Conservation (phyloP, 1,140 invertebrate genomes). For the Euura lappo region DNA sequence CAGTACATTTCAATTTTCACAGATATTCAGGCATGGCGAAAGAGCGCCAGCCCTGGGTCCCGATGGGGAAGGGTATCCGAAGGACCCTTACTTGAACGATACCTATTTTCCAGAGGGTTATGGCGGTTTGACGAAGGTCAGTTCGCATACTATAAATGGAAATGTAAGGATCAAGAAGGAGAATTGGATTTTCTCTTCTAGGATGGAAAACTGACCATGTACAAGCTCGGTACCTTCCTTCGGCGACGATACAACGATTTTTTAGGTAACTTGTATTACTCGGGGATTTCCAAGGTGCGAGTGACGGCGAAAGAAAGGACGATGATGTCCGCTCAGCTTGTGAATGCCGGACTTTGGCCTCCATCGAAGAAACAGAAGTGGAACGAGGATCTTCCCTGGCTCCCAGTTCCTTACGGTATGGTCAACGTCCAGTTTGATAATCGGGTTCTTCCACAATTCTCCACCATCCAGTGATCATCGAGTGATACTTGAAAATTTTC, state of each 20-base stretch:
- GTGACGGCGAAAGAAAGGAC: slow-evolving; percentile 62
- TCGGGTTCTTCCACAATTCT: background rate
- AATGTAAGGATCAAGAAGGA: background rate
- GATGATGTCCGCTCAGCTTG: slow-evolving; percentile 63
- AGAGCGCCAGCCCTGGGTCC: background rate
- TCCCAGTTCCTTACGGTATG: slow-evolving; percentile 61
- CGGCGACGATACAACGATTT: slow-evolving; percentile 40
- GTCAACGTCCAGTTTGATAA: background rate
- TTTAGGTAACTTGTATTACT: slow-evolving; percentile 42
- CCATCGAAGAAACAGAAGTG: slow-evolving; percentile 51
- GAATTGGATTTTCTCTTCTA: slow-evolving; percentile 12
- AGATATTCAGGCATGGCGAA: background rate
- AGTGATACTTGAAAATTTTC: background rate
- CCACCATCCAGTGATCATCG: background rate
- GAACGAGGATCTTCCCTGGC: slow-evolving; percentile 61
- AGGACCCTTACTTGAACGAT: background rate
- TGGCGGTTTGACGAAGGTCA: background rate
- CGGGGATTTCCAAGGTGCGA: slow-evolving; percentile 50
- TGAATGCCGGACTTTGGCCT: slow-evolving; percentile 63
- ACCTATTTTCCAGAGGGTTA: background rate
- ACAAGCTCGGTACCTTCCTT: slow-evolving; percentile 42
- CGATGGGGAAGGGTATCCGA: background rate
- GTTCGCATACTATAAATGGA: background rate
- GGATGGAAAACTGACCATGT: slow-evolving; percentile 41
- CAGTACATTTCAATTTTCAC: background rate